These are phyloP conservation scores for Bhutanitis thaidina DNA, from an alignment of 2,888 invertebrate genomes.

Conservation along the genomic window DNA sequence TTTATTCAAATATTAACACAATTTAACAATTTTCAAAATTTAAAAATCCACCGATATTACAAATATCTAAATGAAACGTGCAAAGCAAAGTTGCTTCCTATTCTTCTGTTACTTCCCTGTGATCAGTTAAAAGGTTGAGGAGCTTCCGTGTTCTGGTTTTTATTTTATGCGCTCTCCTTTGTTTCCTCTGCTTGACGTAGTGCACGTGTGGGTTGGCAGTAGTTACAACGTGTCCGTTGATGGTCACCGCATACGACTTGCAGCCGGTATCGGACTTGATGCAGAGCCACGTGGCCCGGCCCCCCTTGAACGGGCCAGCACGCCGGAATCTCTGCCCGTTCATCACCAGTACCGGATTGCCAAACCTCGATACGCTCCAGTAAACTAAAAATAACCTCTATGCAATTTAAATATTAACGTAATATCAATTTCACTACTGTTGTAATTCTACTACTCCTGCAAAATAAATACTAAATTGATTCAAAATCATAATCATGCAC, in stretches of 20 bases:
- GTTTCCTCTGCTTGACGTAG: slow-evolving; percentile 26
- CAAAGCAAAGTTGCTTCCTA: neutral
- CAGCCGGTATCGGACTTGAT: slow-evolving; percentile 66
- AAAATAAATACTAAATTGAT: too few relatives aligned
- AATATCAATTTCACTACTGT: too few relatives aligned
- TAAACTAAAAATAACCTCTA: slow-evolving; percentile 49
- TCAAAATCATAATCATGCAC: too few relatives aligned
- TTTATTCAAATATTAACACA: neutral
- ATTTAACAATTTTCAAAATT: too few relatives aligned
- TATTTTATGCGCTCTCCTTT: neutral
- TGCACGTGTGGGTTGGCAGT: slow-evolving; percentile 46
- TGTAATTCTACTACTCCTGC: too few relatives aligned
- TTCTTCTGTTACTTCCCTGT: neutral
- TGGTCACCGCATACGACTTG: slow-evolving; percentile 50
- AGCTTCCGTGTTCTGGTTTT: neutral
- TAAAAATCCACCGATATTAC: too few relatives aligned
- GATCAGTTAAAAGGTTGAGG: neutral
- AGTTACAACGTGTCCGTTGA: slow-evolving; percentile 38
- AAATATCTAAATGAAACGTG: too few relatives aligned
- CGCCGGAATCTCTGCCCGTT: slow-evolving; percentile 53
- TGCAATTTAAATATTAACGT: too few relatives aligned
- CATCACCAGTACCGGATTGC: slow-evolving; percentile 60
- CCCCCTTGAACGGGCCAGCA: slow-evolving; percentile 30
- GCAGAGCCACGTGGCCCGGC: slow-evolving; percentile 51
- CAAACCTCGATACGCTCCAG: slow-evolving; percentile 55